phyloP scores from a whole-genome alignment of 2,113 vertebrate genomes.

The Seriola dumerili region DNA sequence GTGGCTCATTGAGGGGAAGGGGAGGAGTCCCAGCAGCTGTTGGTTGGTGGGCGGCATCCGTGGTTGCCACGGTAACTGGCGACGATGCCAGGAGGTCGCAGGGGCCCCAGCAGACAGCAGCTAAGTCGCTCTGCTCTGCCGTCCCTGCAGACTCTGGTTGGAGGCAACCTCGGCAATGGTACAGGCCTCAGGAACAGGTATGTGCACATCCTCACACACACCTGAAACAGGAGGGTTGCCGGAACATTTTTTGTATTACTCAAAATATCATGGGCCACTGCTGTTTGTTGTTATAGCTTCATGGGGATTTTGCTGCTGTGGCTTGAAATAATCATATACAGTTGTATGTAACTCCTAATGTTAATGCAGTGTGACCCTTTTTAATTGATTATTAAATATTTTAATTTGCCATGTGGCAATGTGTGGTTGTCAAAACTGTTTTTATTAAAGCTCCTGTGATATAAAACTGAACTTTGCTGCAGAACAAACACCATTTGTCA shows the following conservation, averaged over 20 bases:
- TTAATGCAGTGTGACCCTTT: background rate
- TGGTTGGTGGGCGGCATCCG: slow-evolving; percentile 64
- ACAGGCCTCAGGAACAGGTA: slow-evolving; percentile 95
- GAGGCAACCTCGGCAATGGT: slow-evolving; percentile 93
- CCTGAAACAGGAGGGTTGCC: background rate
- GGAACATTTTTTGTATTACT: background rate
- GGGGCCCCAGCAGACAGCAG: slow-evolving; percentile 99
- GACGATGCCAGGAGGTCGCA: slow-evolving; percentile 99
- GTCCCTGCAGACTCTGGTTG: slow-evolving; percentile 97
- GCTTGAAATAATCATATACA: too few relatives aligned
- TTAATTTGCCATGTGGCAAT: too few relatives aligned
- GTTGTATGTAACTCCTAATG: too few relatives aligned
- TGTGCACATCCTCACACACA: background rate
- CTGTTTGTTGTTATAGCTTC: background rate
- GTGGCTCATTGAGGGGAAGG: slow-evolving; percentile 75
- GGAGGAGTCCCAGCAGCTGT: slow-evolving; percentile 66
- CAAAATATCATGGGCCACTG: background rate
- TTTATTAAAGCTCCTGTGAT: too few relatives aligned
- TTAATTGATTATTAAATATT: too few relatives aligned
- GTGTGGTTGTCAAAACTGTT: too few relatives aligned
- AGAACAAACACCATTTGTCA: too few relatives aligned
- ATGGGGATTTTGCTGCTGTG: background rate
- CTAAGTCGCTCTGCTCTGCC: slow-evolving; percentile 97
- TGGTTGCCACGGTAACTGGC: slow-evolving; percentile 78
- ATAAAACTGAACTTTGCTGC: too few relatives aligned